A percentile compares a stretch with the other conserved stretches of the same genome.
Conservation (phyloP, 2,797 vertebrate species). For the Poecilia wingei region DNA sequence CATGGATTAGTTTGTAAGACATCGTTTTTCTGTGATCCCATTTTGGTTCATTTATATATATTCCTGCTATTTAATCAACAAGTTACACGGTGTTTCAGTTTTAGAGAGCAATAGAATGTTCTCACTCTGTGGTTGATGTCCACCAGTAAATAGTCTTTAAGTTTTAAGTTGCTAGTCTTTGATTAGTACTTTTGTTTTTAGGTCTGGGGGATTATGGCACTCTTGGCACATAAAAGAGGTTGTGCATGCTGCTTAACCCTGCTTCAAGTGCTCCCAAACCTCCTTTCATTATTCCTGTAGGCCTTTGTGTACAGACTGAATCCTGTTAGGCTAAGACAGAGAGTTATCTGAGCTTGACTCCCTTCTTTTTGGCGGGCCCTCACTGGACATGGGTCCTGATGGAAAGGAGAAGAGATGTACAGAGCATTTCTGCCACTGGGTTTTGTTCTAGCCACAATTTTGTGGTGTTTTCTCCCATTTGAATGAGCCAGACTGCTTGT, state of each 20-base stretch:
- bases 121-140: conserved; percentile 62
- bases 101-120: conserved; percentile 35
- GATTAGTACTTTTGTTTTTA: conserved; percentile 75
- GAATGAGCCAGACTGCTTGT: conserved; percentile 72
- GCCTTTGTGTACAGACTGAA: conserved; percentile 78
- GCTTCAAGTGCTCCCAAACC: conserved; percentile 72
- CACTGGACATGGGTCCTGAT: conserved; percentile 66
- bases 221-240: conserved; percentile 67
- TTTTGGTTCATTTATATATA: conserved; percentile 31
- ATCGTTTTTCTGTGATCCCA: neutral
- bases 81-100: conserved; percentile 38
- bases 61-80: conserved; percentile 59
- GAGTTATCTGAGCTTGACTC: conserved; percentile 75
- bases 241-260: conserved; percentile 76
- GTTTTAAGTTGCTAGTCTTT: conserved; percentile 68
- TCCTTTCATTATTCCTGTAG: conserved; percentile 76
- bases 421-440: conserved; percentile 48
- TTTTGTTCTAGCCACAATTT: conserved; percentile 63
- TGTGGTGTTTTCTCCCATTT: conserved; percentile 70
- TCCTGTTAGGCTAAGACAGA: conserved; percentile 80
- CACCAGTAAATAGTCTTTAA: conserved; percentile 58
- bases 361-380: conserved; percentile 68
- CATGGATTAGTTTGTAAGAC: too few relatives aligned
- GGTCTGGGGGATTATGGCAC: conserved; percentile 63
- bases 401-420: conserved; percentile 55